Conservation (phyloP, 2,797 vertebrate genomes). For the Eulemur mongoz region DNA sequence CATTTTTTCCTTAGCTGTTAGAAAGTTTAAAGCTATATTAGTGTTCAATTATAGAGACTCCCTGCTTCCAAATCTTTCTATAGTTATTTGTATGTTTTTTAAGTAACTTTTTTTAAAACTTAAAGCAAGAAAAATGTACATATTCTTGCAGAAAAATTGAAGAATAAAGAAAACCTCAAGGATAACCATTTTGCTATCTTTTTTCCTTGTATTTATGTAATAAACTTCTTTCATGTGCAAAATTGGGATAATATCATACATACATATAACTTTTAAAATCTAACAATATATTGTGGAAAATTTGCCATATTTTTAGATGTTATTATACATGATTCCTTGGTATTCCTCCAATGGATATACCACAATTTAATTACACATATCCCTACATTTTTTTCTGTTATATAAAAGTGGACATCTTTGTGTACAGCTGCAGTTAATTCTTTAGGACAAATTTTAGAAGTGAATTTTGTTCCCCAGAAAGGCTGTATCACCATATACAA, state of each 20-base stretch:
- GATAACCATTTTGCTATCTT: slow-evolving; percentile 2
- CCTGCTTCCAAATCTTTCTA: not conserved
- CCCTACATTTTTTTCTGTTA: not conserved
- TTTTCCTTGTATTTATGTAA: not conserved
- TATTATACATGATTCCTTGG: not conserved
- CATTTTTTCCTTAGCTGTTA: not conserved
- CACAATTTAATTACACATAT: not conserved
- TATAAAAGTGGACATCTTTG: not conserved
- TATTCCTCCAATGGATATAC: not conserved
- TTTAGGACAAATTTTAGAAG: slow-evolving; percentile 39
- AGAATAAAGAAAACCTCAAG: not conserved
- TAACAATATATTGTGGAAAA: not conserved
- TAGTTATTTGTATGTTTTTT: not conserved
- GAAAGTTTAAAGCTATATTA: slow-evolving; percentile 7
- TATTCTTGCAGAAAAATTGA: slow-evolving; percentile 2
- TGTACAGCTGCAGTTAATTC: not conserved
- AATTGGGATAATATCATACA: not conserved
- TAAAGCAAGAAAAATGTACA: not conserved
- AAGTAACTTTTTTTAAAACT: not conserved
- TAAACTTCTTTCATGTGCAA: not conserved
- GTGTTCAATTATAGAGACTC: not conserved
- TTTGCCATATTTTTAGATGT: not conserved
- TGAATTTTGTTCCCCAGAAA: not conserved
- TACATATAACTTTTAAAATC: not conserved
- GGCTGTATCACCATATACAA: not conserved